A percentile compares a stretch with the other conserved stretches of the same genome.
Conservation (phyloP, 2,888 invertebrate genomes). For the Tupiocoris notatus region DNA sequence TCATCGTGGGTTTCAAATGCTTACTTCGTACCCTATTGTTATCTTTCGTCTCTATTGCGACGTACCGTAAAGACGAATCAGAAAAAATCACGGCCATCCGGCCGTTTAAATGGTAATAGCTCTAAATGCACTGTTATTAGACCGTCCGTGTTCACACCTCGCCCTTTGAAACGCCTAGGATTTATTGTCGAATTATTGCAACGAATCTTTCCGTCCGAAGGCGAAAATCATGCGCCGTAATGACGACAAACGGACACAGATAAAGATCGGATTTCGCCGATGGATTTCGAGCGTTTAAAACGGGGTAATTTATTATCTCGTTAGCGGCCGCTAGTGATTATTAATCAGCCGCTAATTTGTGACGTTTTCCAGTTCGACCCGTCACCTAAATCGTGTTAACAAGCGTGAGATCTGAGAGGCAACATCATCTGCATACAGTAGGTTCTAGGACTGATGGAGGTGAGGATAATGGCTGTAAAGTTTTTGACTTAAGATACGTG, state of each 20-base stretch:
- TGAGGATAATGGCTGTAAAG: neutral
- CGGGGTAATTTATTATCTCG: conserved; percentile 13
- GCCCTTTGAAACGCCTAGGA: neutral
- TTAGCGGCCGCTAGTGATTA: conserved; percentile 16
- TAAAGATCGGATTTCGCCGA: conserved; percentile 21
- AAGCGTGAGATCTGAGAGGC: conserved; percentile 4
- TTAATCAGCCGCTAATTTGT: conserved; percentile 21
- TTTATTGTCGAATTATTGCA: conserved; percentile 1
- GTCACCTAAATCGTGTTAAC: conserved; percentile 22
- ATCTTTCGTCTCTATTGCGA: no score
- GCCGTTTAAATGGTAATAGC: conserved; percentile 10
- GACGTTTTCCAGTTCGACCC: conserved; percentile 5
- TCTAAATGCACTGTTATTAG: conserved; percentile 14
- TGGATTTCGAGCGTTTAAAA: conserved; percentile 5
- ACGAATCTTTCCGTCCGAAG: neutral
- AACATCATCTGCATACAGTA: conserved; percentile 13
- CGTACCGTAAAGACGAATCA: no score
- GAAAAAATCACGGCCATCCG: conserved; percentile 12
- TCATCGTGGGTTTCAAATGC: neutral
- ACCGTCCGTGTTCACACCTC: neutral
- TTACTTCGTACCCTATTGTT: neutral
- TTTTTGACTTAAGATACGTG: neutral
- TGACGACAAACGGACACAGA: neutral
- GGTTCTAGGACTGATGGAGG: neutral
- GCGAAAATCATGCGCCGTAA: neutral